Evolutionary conservation across 2,797 vertebrate species (phyloP).

Genomic region (Microtus obscurus): DNA sequence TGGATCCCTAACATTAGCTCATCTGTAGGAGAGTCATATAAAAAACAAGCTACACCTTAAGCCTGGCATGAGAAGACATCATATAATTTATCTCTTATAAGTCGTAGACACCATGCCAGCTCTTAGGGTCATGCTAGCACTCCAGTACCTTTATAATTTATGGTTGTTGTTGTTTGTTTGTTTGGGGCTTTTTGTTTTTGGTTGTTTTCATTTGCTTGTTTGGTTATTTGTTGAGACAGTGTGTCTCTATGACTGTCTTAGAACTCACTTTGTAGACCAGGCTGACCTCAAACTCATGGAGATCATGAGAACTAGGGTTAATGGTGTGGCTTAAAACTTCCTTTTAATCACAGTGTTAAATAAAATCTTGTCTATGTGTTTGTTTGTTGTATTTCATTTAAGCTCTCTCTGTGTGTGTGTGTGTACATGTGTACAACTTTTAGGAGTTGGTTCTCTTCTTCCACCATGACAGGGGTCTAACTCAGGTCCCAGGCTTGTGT

Average conservation of each 20-base stretch:
- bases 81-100: background rate
- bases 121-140: background rate
- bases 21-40: background rate
- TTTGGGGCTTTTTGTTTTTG: background rate
- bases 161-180: too few relatives aligned
- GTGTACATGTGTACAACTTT: too few relatives aligned
- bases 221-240: background rate
- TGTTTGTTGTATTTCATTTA: background rate
- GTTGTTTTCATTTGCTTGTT: background rate
- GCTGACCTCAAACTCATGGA: background rate
- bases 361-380: background rate
- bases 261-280: background rate
- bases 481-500: background rate
- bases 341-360: background rate
- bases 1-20: conserved; percentile 16
- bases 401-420: background rate
- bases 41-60: conserved; percentile 38
- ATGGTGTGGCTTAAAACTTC: background rate
- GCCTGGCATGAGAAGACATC: background rate
- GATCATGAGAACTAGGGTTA: background rate
- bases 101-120: background rate
- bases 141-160: background rate
- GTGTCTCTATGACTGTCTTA: background rate
- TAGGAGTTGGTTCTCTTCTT: background rate
- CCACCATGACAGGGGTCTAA: background rate